Percentiles rank a stretch among this genome's conserved stretches.
Conservation (phyloP, 2,113 vertebrate genomes). For the Actenoides lindsayi region DNA sequence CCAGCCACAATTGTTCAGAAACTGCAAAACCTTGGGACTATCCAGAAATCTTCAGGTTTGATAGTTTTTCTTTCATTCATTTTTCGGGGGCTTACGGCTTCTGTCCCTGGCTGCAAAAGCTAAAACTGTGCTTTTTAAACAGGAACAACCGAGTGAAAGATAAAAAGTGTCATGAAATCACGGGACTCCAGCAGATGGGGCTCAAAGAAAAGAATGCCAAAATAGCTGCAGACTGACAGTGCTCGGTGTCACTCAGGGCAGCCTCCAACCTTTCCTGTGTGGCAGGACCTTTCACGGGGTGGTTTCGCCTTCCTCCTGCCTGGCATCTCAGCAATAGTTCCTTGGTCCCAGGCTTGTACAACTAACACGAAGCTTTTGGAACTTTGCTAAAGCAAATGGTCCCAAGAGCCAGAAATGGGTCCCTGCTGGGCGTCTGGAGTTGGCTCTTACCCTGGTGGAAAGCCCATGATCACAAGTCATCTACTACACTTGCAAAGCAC, state of each 20-base stretch:
- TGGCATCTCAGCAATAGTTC: neutral
- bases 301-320: neutral
- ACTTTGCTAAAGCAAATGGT: neutral
- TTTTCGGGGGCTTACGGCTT: neutral
- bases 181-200: conserved; percentile 65
- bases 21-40: neutral
- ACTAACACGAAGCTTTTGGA: neutral
- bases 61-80: fast-evolving
- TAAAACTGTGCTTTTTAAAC: neutral
- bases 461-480: neutral
- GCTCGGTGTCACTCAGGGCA: neutral
- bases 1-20: neutral
- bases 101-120: neutral
- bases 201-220: conserved; percentile 60
- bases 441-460: neutral
- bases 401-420: neutral
- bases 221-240: neutral
- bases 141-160: neutral
- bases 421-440: neutral
- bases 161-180: neutral
- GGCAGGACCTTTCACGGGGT: neutral
- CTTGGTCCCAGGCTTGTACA: neutral
- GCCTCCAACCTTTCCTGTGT: neutral
- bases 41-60: neutral
- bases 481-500: neutral